Percentiles rank a stretch among this genome's conserved stretches.
Conservation (phyloP, 2,888 invertebrate genomes). For the Chaitophorus viminalis region DNA sequence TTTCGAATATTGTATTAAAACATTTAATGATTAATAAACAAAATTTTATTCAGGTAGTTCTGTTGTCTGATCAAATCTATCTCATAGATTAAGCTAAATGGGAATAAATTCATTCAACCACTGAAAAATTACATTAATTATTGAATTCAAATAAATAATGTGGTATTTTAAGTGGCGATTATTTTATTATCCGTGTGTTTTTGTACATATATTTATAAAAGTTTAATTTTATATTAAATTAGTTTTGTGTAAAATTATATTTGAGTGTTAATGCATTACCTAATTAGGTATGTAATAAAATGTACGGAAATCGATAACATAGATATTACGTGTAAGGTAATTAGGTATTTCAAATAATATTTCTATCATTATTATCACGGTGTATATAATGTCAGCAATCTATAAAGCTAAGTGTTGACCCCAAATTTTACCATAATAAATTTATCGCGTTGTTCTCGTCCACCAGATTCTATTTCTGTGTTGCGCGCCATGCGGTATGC, state of each 20-base stretch:
- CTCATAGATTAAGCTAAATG: conserved; percentile 18
- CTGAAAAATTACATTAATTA: conserved; percentile 10
- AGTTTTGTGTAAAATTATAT: not conserved
- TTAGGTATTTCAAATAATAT: not conserved
- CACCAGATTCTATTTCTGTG: conserved; percentile 60
- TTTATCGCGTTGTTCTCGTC: conserved; percentile 59
- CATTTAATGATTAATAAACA: conserved; percentile 20
- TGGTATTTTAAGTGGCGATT: not conserved
- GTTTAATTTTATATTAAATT: not conserved
- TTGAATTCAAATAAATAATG: not conserved
- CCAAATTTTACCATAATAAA: conserved; percentile 61
- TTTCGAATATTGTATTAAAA: conserved; percentile 9
- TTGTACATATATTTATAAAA: too few relatives aligned
- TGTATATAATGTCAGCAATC: conserved; percentile 55
- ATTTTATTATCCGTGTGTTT: too few relatives aligned
- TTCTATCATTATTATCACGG: conserved; percentile 38
- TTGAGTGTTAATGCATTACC: too few relatives aligned
- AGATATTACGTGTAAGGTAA: not conserved
- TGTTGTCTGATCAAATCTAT: not conserved
- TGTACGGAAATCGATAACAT: not conserved
- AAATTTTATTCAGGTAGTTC: conserved; percentile 9
- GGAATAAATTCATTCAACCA: conserved; percentile 3
- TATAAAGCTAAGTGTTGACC: conserved; percentile 59
- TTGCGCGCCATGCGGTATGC: conserved; percentile 49
- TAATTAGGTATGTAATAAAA: too few relatives aligned